Conservation (phyloP, 2,888 invertebrate genomes). For the Callosobruchus maculatus region DNA sequence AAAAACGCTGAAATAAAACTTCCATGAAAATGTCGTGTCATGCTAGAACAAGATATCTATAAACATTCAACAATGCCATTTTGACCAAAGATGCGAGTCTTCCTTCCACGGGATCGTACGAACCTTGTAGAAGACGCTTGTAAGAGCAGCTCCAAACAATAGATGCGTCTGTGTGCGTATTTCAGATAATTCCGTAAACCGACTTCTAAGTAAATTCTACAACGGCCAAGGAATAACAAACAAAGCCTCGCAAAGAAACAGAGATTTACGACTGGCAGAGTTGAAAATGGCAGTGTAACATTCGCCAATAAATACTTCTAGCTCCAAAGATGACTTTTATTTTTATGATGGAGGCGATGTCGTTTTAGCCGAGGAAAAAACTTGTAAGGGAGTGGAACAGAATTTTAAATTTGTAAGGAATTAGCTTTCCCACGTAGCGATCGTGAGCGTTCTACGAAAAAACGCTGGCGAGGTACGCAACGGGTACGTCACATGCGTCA, state of each 20-base stretch:
- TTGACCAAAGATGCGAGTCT: too few species aligned
- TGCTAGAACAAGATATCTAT: too few species aligned
- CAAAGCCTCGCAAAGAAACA: slow-evolving; percentile 11
- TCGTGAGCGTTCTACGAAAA: slow-evolving; percentile 29
- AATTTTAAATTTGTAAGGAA: slow-evolving; percentile 40
- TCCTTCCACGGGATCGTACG: too few species aligned
- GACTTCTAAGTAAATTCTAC: background rate
- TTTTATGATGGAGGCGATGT: slow-evolving; percentile 26
- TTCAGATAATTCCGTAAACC: background rate
- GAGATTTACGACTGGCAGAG: slow-evolving; percentile 22
- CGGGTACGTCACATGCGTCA: slow-evolving; percentile 13
- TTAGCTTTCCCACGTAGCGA: slow-evolving; percentile 40
- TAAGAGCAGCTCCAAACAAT: background rate
- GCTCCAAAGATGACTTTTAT: slow-evolving; percentile 33
- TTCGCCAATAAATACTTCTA: slow-evolving; percentile 34
- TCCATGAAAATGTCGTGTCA: too few species aligned
- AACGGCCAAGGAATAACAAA: background rate
- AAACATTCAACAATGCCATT: too few species aligned
- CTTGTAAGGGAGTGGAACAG: slow-evolving; percentile 28
- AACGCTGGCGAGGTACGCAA: slow-evolving; percentile 19
- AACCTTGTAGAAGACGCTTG: background rate
- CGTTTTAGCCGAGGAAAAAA: slow-evolving; percentile 15
- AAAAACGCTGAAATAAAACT: too few species aligned
- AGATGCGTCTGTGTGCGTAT: background rate
- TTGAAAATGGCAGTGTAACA: slow-evolving; percentile 33